Evolutionary conservation across 2,888 invertebrate species (phyloP).

Genomic region (Euclidia mi): DNA sequence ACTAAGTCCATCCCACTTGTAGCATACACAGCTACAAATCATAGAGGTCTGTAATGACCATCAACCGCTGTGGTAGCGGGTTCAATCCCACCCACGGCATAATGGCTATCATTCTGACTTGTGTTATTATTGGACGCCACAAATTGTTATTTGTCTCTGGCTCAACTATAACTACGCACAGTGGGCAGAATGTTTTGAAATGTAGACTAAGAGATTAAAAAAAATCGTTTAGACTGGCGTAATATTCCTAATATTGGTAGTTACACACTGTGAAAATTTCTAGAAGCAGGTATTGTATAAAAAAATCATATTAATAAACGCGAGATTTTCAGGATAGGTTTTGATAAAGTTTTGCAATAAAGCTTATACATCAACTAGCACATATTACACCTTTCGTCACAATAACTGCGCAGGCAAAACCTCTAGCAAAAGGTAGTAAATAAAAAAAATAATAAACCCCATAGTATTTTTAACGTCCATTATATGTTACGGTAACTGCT

Average conservation of each 20-base stretch:
- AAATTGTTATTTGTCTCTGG: slow-evolving; percentile 54
- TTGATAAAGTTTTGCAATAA: too few relatives aligned
- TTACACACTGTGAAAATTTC: too few relatives aligned
- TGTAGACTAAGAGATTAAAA: slow-evolving; percentile 9
- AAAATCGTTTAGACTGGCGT: not conserved
- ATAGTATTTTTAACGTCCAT: too few relatives aligned
- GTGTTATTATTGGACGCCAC: slow-evolving; percentile 60
- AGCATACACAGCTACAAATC: slow-evolving; percentile 49
- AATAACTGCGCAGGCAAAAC: too few relatives aligned
- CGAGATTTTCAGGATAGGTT: too few relatives aligned
- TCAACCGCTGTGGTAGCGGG: slow-evolving; percentile 55
- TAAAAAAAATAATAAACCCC: too few relatives aligned
- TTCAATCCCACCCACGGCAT: slow-evolving; percentile 66
- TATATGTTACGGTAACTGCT: too few relatives aligned
- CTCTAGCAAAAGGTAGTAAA: too few relatives aligned
- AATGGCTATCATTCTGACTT: slow-evolving; percentile 63
- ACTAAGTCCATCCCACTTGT: slow-evolving; percentile 47
- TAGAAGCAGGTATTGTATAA: not conserved
- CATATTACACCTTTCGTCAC: too few relatives aligned
- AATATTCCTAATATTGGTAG: too few relatives aligned
- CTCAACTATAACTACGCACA: slow-evolving; percentile 37
- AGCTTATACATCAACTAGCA: too few relatives aligned
- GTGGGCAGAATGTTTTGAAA: slow-evolving; percentile 13
- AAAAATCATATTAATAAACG: slow-evolving; percentile 2
- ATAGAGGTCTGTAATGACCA: slow-evolving; percentile 53